These are phyloP conservation scores for Fregetta grallaria DNA, from an alignment of 2,113 vertebrate genomes.

Conservation along the genomic window DNA sequence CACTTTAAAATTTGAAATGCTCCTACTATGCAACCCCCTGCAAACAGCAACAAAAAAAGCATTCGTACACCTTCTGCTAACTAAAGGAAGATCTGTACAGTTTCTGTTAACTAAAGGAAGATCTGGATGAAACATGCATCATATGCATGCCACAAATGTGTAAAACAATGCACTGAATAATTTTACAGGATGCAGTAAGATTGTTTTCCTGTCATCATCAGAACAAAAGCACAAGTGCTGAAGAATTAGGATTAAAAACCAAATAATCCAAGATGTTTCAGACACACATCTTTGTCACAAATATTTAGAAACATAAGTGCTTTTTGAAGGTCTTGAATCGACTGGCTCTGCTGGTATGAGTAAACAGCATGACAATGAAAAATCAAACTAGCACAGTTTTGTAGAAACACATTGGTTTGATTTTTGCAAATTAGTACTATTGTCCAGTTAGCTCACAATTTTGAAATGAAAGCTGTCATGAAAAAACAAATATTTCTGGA, in stretches of 20 bases:
- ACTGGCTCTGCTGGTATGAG: background rate
- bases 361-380: background rate
- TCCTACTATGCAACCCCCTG: background rate
- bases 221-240: background rate
- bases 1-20: background rate
- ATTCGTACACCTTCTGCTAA: background rate
- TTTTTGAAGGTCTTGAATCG: background rate
- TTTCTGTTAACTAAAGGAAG: background rate
- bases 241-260: background rate
- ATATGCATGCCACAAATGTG: background rate
- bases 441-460: background rate
- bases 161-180: background rate
- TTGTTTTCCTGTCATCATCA: background rate
- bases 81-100: background rate
- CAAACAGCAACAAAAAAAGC: background rate
- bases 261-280: background rate
- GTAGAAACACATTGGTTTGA: background rate
- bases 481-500: background rate
- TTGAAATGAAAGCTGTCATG: background rate
- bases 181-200: background rate
- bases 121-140: background rate
- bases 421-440: background rate
- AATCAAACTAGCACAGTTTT: background rate
- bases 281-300: no score
- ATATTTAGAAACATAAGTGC: background rate